Conservation (phyloP, 2,888 invertebrate species). For the Oscheius sp. region DNA sequence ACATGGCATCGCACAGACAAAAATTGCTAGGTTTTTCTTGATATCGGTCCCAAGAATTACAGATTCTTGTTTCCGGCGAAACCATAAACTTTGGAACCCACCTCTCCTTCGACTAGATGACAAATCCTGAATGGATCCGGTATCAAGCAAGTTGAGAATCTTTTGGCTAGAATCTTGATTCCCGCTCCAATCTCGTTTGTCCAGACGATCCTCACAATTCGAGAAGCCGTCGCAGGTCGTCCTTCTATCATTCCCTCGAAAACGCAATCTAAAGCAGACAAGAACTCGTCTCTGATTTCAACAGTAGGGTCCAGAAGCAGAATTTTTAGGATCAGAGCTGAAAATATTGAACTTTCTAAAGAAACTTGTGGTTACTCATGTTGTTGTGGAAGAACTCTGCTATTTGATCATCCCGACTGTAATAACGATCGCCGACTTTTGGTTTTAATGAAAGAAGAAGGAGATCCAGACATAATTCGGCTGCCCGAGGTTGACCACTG, state of each 20-base stretch:
- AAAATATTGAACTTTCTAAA: neutral
- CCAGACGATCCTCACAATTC: slow-evolving; percentile 17
- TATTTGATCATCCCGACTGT: slow-evolving; percentile 19
- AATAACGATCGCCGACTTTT: neutral
- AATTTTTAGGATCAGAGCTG: slow-evolving; percentile 8
- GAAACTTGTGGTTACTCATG: neutral
- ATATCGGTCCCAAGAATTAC: too few species aligned
- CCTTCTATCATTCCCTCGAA: slow-evolving; percentile 21
- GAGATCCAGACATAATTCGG: slow-evolving; percentile 11
- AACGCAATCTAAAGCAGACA: slow-evolving; percentile 6
- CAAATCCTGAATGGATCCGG: slow-evolving; percentile 33
- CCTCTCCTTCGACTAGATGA: neutral
- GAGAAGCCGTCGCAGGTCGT: neutral
- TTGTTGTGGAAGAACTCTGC: slow-evolving; percentile 24
- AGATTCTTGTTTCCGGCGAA: too few species aligned
- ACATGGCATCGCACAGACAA: too few species aligned
- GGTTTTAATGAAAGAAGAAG: slow-evolving; percentile 11
- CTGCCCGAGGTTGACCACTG: neutral
- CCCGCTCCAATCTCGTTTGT: neutral
- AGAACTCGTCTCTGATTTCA: neutral
- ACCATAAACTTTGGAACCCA: neutral
- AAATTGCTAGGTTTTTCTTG: too few species aligned
- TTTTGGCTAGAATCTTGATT: neutral
- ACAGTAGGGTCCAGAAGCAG: neutral
- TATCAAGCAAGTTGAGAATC: slow-evolving; percentile 5